A percentile compares a stretch with the other conserved stretches of the same genome.
Evolutionary conservation across 2,888 invertebrate species (phyloP).

Genomic region (Clitarchus hookeri): DNA sequence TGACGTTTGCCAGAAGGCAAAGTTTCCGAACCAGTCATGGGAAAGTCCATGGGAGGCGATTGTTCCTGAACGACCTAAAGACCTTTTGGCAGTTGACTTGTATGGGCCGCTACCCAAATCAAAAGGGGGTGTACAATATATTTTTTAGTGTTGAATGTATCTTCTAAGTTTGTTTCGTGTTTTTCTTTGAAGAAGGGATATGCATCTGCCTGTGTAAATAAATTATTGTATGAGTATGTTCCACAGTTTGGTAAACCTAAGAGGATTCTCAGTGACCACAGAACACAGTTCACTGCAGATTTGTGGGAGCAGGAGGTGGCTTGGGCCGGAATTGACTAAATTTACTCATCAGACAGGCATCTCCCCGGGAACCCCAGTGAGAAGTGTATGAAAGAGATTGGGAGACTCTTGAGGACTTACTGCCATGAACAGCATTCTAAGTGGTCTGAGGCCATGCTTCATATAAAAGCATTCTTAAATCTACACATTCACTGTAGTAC

Average conservation of each 20-base stretch:
- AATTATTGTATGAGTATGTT: background rate
- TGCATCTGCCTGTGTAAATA: background rate
- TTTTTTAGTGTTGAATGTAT: background rate
- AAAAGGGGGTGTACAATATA: background rate
- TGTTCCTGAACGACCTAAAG: background rate
- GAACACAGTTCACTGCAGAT: background rate
- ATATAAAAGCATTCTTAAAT: too few relatives aligned
- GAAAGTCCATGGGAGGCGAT: background rate
- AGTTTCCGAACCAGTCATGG: background rate
- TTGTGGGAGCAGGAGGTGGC: background rate
- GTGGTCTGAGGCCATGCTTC: too few relatives aligned
- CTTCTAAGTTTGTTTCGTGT: background rate
- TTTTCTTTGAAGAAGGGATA: background rate
- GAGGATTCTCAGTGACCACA: constrained; percentile 18
- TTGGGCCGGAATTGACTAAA: background rate
- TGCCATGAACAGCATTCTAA: too few relatives aligned
- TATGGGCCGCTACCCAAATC: constrained; percentile 6
- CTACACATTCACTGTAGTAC: too few relatives aligned
- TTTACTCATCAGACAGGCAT: background rate
- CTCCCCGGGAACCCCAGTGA: background rate
- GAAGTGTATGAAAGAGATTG: background rate
- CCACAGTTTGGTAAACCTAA: background rate
- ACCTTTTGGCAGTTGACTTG: background rate
- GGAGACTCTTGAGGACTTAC: background rate
- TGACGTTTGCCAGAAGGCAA: constrained; percentile 18